Base-by-base conservation (phyloP, 1,140 invertebrate species). In the Cyrtorhinus lividipennis region DNA sequence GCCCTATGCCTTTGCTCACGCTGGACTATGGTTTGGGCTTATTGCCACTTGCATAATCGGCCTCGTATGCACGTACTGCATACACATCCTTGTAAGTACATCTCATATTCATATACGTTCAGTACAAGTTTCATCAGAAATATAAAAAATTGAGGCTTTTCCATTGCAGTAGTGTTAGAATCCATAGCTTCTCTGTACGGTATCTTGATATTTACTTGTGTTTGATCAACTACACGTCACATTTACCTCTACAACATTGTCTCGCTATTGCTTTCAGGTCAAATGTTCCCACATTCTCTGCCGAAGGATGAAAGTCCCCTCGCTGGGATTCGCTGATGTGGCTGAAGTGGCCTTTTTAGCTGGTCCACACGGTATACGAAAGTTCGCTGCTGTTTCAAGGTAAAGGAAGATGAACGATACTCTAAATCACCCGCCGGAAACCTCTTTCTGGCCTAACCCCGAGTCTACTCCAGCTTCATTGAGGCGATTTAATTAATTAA, bases 1-100 rank as follows among this genome's bases (percentile, higher is more conserved):
- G 88, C 92, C 92, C 0, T 76, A 88, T 73, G 91, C 92, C n/a
- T 88, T 94, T 68, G 80, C 81, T 62, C 86, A 93, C 71, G 86
- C 90, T 38, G 92, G 92, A 18, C 74, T 95, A 0, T 81, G 80
- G 71, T 88, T 92, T 68, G 88, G 89, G 0, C 71, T 90, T 15
- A 72, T 86, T 53, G 84, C 85, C 1, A 88, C 88, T 2, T 85
- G 88, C 67, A 73, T 81, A 27, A 81, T 86, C 65, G 83, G 82
- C 13, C 67, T 80, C 12, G 72, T 85, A 20, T 83, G 82, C 71
- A 82, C 83, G 59, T 85, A 85, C 71, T 85, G 83, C 69, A 80
- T 86, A 71, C 81, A 85, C 72, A 73, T 86, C 62, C 71, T 86
- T 67, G 76, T 87, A 63, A 63, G 46, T 38, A 22, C 8, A 24